A percentile compares a stretch with the other conserved stretches of the same genome.
Evolutionary conservation across 2,113 vertebrate genomes (phyloP).

Genomic region (Ctenodactylus gundi): DNA sequence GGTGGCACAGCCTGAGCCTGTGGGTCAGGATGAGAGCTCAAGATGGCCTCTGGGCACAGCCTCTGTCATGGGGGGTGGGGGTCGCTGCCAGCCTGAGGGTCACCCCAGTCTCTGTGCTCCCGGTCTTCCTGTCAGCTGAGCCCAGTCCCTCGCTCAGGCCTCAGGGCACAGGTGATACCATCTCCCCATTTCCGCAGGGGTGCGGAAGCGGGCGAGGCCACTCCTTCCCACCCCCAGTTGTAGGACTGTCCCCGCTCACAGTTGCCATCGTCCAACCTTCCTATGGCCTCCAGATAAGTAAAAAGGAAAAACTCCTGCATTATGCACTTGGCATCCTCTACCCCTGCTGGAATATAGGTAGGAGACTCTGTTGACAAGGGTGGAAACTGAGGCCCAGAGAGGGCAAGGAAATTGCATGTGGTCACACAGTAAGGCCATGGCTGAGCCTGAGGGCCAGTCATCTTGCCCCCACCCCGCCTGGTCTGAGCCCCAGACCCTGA

Average conservation of each 20-base stretch:
- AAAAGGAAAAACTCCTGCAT: not conserved
- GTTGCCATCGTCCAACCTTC: conserved; percentile 24
- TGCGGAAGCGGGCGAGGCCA: not conserved
- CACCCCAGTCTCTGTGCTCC: not conserved
- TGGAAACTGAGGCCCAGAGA: not conserved
- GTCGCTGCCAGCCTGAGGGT: not conserved
- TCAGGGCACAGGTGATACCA: conserved; percentile 36
- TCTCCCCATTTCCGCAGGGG: conserved; percentile 71
- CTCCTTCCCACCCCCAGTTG: not conserved
- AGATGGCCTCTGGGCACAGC: not conserved
- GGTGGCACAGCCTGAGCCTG: not conserved
- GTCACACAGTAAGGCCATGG: not conserved
- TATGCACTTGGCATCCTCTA: conserved; percentile 9
- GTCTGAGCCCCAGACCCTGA: not conserved
- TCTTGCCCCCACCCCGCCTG: not conserved
- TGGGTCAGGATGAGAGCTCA: not conserved
- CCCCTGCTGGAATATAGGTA: not conserved
- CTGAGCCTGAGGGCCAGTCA: not conserved
- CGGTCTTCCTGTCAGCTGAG: conserved; percentile 60
- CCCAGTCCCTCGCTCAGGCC: rapidly evolving
- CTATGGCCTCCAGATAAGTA: not conserved
- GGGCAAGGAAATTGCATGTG: not conserved
- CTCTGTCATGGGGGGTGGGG: too few species aligned
- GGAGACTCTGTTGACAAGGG: not conserved
- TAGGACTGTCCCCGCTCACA: not conserved